Base-by-base conservation (phyloP, 1,140 invertebrate genomes). In the Bombyx mandarina region DNA sequence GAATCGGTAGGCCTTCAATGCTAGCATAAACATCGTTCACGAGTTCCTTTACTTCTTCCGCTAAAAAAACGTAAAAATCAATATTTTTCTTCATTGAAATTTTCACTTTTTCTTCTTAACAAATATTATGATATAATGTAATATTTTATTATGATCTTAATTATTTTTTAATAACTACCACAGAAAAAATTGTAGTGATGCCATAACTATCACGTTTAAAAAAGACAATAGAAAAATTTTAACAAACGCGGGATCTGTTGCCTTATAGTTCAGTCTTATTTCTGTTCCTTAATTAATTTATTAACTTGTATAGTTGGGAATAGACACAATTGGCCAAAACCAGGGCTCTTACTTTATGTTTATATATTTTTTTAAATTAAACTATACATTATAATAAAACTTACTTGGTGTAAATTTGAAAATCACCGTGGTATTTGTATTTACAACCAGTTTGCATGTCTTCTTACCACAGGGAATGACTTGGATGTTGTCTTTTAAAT, bases 371-470 rank as follows among this genome's bases (percentile, higher is more conserved):
- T 35, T 35, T 35, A 35, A 35, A 35, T 35, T 3, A 35, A 35
- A 3, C 4, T 35, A 5, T 35, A 35, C 4, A 3, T 35, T 35
- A 35, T 35, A 35, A 45, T 45, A 56, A 46, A 8, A 77, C 78
- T 69, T 68, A 89, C 88, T 73, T 62, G 90, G 83, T 43, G 77
- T 80, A 50, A 92, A 89, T 60, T 82, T 88, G 43, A 90, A 71
- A 43, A 82, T 62, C 22, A 91, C 76, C 1, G 62, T 60, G 3
- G 80, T 63, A 8, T 67, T 80, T 1, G 87, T 88, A 52, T 82
- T 82, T 54, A 88, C 88, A 54, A 77, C 89, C 57, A 91, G 63
- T 57, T 77, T 84, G 63, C 91, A 92, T 1, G 86, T 88, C 12
- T 83, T 81, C 59, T 79, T 80, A 0, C 86, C 84, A 61, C 91